These are phyloP conservation scores for Pristionchus exspectatus DNA, from an alignment of 2,888 invertebrate species.

Conservation along the genomic window DNA sequence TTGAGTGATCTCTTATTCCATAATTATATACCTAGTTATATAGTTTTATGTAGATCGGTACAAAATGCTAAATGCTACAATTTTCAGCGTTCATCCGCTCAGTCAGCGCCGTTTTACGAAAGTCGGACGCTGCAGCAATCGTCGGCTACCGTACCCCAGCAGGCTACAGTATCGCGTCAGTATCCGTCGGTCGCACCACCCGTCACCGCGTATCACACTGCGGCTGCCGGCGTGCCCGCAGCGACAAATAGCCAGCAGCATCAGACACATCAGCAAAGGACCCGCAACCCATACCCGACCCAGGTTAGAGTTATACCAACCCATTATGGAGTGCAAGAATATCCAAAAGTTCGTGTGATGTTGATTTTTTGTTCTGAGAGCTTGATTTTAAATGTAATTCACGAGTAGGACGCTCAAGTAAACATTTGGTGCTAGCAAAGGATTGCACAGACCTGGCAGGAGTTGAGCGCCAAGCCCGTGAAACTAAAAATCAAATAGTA, in stretches of 20 bases:
- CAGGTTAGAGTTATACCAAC: neutral
- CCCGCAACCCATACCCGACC: conserved; percentile 41
- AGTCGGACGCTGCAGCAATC: neutral
- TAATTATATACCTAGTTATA: neutral
- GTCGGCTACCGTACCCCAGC: neutral
- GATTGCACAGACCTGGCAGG: neutral
- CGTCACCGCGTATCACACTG: conserved; percentile 1
- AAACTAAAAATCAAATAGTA: neutral
- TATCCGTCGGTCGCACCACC: conserved; percentile 44
- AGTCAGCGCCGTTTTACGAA: conserved; percentile 17
- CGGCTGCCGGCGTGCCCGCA: neutral
- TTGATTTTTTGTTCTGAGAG: too few relatives aligned
- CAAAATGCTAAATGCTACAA: neutral
- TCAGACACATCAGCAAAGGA: neutral
- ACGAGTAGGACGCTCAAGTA: too few relatives aligned
- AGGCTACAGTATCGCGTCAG: neutral
- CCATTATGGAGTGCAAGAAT: too few relatives aligned
- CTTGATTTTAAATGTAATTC: neutral
- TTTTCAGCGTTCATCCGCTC: neutral
- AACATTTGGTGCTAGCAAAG: too few relatives aligned
- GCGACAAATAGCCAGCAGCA: neutral
- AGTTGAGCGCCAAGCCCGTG: neutral
- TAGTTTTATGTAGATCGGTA: neutral
- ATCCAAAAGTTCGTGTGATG: too few relatives aligned
- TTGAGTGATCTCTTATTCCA: neutral